Conservation (phyloP, 2,113 vertebrate genomes). For the Petaurus breviceps region DNA sequence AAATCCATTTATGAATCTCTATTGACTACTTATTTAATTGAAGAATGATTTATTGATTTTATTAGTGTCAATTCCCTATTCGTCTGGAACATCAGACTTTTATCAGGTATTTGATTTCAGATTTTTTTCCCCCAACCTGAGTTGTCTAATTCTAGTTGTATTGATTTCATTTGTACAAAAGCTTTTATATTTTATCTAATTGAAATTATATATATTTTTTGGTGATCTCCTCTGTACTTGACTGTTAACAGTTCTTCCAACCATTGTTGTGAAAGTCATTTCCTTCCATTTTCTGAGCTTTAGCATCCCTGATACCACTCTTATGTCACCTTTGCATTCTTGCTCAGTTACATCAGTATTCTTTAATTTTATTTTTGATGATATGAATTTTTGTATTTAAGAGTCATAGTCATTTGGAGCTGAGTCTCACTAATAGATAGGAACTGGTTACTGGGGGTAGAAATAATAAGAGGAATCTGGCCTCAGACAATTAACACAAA, state of each 20-base stretch:
- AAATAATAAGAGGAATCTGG: background rate
- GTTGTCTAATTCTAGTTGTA: background rate
- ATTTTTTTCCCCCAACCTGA: background rate
- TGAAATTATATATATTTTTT: background rate
- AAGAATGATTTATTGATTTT: background rate
- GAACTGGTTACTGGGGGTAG: background rate
- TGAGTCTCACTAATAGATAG: background rate
- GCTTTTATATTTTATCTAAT: background rate
- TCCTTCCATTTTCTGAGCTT: background rate
- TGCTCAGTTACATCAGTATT: background rate
- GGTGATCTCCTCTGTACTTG: background rate
- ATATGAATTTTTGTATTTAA: background rate
- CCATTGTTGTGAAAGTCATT: background rate
- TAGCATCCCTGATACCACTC: background rate
- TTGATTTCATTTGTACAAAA: background rate
- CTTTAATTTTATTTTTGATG: background rate
- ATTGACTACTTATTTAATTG: background rate
- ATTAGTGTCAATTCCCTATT: background rate
- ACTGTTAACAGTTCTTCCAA: background rate
- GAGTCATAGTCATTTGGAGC: background rate
- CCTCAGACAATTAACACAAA: no score
- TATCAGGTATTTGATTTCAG: background rate
- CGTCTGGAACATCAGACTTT: background rate
- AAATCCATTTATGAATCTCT: background rate
- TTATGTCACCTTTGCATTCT: background rate